Evolutionary conservation across 2,888 invertebrate species (phyloP).

Genomic region (Latrodectus hesperus): DNA sequence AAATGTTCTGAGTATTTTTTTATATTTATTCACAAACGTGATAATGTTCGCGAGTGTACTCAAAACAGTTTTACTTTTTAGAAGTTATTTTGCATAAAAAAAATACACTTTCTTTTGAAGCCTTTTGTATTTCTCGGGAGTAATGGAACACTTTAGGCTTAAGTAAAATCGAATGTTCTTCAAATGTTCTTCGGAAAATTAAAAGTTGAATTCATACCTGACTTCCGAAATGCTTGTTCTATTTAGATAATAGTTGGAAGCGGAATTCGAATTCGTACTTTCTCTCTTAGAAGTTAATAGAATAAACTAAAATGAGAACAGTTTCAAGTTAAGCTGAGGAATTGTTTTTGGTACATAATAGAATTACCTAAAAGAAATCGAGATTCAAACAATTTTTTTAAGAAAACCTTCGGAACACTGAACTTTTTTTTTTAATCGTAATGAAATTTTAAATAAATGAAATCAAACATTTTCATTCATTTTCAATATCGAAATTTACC

Average conservation of each 20-base stretch:
- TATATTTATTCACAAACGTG: slow-evolving; percentile 26
- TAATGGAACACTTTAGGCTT: not conserved
- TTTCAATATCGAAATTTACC: no score
- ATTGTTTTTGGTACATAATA: no score
- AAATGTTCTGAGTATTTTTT: slow-evolving; percentile 27
- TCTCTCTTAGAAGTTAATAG: no score
- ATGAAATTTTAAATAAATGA: no score
- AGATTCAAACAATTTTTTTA: no score
- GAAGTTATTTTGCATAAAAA: not conserved
- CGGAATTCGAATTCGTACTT: not conserved
- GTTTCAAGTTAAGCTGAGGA: no score
- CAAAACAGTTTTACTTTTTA: not conserved
- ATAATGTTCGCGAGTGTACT: slow-evolving; percentile 24
- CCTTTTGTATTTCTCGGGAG: not conserved
- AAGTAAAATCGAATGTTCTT: not conserved
- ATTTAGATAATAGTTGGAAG: not conserved
- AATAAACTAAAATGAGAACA: no score
- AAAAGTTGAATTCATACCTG: not conserved
- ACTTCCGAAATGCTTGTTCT: not conserved
- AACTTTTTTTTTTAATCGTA: no score
- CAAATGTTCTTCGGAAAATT: not conserved
- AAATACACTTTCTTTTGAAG: not conserved
- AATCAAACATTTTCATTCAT: no score
- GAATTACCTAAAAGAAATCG: no score
- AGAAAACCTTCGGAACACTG: no score